Evolutionary conservation across 1,140 invertebrate genomes (phyloP).

Genomic region (Megalopta genalis): DNA sequence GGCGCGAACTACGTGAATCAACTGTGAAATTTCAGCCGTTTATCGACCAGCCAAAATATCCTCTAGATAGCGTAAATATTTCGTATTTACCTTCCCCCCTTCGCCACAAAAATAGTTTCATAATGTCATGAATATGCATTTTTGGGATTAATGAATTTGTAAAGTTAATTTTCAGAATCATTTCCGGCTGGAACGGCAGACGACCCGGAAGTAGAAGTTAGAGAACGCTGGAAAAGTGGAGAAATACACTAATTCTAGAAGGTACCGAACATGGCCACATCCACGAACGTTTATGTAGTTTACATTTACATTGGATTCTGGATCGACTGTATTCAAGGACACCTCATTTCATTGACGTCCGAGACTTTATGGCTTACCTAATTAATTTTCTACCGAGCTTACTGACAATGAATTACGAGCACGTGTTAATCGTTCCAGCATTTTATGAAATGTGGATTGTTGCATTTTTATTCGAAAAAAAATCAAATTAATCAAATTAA

Average conservation of each 20-base stretch:
- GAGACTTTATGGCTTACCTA: background rate
- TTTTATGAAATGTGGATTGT: too few species aligned
- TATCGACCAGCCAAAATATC: constrained; percentile 36
- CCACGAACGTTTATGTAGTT: background rate
- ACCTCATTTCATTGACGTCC: background rate
- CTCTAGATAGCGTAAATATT: background rate
- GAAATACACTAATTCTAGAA: constrained; percentile 46
- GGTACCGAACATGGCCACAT: background rate
- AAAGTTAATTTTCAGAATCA: background rate
- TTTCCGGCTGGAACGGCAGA: constrained; percentile 1
- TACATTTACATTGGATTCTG: background rate
- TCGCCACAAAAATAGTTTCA: background rate
- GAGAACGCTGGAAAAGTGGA: constrained; percentile 6
- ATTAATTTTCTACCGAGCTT: background rate
- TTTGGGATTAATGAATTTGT: too few species aligned
- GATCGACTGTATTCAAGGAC: background rate
- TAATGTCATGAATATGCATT: too few species aligned
- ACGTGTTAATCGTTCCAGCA: too few species aligned
- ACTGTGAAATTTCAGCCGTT: background rate
- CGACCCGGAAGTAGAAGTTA: constrained; percentile 32
- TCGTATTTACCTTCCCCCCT: background rate
- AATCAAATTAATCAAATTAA: too few species aligned
- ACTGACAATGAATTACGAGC: background rate
- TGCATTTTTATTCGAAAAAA: too few species aligned
- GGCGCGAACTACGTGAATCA: constrained; percentile 55